phyloP scores from a whole-genome alignment of 2,888 invertebrate genomes.

The Oligia fasciuncula region DNA sequence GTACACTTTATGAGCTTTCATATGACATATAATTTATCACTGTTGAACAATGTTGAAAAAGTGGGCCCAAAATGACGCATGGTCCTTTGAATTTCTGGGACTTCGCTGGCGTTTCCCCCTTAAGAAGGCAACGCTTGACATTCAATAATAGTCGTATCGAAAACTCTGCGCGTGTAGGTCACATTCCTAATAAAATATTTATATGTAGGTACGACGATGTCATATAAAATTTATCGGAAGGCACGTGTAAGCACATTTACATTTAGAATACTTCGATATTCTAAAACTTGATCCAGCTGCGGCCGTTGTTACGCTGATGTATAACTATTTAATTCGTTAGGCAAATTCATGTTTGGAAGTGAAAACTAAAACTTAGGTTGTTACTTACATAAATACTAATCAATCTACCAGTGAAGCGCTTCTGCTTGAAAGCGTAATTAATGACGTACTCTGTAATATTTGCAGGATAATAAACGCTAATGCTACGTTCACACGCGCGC shows the following conservation, averaged over 20 bases:
- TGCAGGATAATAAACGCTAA: background rate
- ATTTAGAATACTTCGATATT: constrained; percentile 4
- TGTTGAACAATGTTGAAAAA: too few relatives aligned
- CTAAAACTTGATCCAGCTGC: background rate
- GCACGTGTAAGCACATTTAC: constrained; percentile 14
- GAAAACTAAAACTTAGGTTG: constrained; percentile 14
- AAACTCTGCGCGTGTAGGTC: constrained; percentile 27
- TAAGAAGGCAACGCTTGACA: constrained; percentile 20
- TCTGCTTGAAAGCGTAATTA: background rate
- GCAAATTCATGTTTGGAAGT: constrained; percentile 4
- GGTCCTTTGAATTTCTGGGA: background rate
- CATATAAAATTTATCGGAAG: constrained; percentile 26
- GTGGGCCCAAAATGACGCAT: too few relatives aligned
- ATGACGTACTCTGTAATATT: background rate
- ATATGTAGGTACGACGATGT: constrained; percentile 4
- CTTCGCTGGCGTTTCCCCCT: too few relatives aligned
- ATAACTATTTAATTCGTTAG: constrained; percentile 1
- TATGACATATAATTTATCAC: too few relatives aligned
- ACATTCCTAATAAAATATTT: constrained; percentile 40
- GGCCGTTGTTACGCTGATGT: background rate
- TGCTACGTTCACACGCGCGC: too few relatives aligned
- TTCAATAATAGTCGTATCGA: constrained; percentile 21
- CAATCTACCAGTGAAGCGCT: background rate
- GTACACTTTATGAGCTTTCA: too few relatives aligned
- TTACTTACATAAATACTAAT: constrained; percentile 6